phyloP scores from a whole-genome alignment of 2,113 vertebrate genomes.

The Eidolon helvum region DNA sequence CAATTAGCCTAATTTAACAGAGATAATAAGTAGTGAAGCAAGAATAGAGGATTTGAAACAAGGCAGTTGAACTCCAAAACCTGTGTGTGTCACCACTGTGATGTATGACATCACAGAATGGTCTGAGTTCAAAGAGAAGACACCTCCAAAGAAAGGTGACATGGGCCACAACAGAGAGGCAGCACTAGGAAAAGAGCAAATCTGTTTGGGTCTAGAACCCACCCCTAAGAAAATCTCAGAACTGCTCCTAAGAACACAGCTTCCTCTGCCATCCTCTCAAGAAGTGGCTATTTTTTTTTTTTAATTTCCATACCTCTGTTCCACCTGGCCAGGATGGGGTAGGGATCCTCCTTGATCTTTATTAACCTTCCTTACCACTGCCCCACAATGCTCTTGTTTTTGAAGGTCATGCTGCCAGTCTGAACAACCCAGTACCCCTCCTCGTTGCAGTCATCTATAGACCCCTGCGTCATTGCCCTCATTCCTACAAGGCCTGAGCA shows the following conservation, averaged over 20 bases:
- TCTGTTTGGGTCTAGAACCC: background rate
- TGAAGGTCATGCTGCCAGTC: background rate
- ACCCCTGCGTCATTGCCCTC: background rate
- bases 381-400: background rate
- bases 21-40: background rate
- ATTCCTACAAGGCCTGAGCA: background rate
- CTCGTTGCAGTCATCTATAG: background rate
- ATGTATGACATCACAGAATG: background rate
- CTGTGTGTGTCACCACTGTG: background rate
- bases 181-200: background rate
- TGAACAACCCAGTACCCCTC: accelerated
- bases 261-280: background rate
- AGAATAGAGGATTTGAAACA: background rate
- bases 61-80: background rate
- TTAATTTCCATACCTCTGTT: background rate
- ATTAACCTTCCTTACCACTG: background rate
- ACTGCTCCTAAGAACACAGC: background rate
- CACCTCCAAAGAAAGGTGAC: background rate
- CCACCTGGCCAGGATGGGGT: accelerated
- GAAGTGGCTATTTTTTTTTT: background rate
- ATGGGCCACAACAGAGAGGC: background rate
- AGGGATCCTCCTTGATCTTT: background rate
- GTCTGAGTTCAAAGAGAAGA: background rate
- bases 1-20: background rate
- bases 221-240: background rate